Percentiles rank a stretch among this genome's conserved stretches.
phyloP scores from a whole-genome alignment of 2,888 invertebrate genomes.

The Dryococelus australis region DNA sequence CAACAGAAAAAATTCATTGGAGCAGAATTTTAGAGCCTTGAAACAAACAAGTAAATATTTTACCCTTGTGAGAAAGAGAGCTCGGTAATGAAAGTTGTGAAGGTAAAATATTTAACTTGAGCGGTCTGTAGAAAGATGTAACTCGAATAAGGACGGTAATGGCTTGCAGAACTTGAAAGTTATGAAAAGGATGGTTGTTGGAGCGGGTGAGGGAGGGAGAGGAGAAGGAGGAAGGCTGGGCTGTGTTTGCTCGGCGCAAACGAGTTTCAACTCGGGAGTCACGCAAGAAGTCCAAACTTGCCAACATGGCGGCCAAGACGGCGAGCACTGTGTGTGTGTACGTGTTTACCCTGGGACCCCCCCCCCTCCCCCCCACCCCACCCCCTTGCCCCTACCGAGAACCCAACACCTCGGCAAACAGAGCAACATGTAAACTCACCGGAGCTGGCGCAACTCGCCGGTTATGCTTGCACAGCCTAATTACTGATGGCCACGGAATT shows the following conservation, averaged over 20 bases:
- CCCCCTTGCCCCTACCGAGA: background rate
- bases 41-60: too few relatives aligned
- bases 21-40: too few relatives aligned
- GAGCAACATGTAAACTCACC: background rate
- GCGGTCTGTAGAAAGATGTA: background rate
- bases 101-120: background rate
- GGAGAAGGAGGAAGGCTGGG: background rate
- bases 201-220: background rate
- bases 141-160: background rate
- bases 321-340: background rate
- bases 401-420: background rate
- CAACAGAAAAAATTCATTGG: too few relatives aligned
- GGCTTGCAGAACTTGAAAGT: background rate
- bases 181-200: background rate
- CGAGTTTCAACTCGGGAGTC: background rate
- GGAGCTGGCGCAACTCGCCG: too few relatives aligned
- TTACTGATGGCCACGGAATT: background rate
- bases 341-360: too few relatives aligned
- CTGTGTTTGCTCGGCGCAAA: background rate
- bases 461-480: background rate
- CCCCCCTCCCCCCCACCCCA: too few relatives aligned
- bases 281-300: conserved; percentile 9
- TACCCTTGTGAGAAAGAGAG: too few relatives aligned
- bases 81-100: background rate
- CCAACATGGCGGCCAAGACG: background rate